Conservation (phyloP, 2,888 invertebrate species). For the Agrotis clavis region DNA sequence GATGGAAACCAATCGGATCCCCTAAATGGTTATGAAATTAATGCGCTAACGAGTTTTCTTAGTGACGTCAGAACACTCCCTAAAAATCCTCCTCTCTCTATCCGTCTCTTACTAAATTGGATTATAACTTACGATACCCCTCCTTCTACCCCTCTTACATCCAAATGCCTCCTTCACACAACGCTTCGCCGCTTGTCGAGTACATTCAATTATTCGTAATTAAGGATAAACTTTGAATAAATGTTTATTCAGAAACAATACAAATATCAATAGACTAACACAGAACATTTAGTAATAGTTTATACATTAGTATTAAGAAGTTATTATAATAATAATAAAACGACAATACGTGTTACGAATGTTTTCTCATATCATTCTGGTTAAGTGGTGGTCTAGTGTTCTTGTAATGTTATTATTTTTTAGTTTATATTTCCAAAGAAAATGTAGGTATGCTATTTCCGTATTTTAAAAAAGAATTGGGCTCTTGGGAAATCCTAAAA, state of each 20-base stretch:
- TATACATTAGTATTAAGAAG: conserved; percentile 79
- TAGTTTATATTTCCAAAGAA: neutral
- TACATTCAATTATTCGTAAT: conserved; percentile 64
- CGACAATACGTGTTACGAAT: conserved; percentile 88
- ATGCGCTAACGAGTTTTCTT: conserved; percentile 3
- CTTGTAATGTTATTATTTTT: conserved; percentile 26
- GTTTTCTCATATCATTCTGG: conserved; percentile 82
- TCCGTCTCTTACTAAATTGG: conserved; percentile 14
- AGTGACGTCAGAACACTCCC: conserved; percentile 27
- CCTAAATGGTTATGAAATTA: conserved; percentile 4
- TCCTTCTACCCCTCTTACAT: conserved; percentile 18
- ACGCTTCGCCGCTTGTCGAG: conserved; percentile 59
- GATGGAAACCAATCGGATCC: neutral
- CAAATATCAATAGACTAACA: conserved; percentile 65
- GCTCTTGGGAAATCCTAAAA: no score
- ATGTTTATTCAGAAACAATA: conserved; percentile 55
- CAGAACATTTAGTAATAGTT: conserved; percentile 71
- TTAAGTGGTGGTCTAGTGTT: conserved; percentile 62
- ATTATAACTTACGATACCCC: conserved; percentile 26
- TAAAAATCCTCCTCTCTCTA: neutral
- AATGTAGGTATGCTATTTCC: neutral
- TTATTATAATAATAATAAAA: conserved; percentile 83
- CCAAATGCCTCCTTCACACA: conserved; percentile 39
- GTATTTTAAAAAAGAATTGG: no score
- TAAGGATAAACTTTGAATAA: conserved; percentile 61